Evolutionary conservation across 2,113 vertebrate species (phyloP), one percentile per base, ranked within the genome.

Genomic region (Diglossa brunneiventris): DNA sequence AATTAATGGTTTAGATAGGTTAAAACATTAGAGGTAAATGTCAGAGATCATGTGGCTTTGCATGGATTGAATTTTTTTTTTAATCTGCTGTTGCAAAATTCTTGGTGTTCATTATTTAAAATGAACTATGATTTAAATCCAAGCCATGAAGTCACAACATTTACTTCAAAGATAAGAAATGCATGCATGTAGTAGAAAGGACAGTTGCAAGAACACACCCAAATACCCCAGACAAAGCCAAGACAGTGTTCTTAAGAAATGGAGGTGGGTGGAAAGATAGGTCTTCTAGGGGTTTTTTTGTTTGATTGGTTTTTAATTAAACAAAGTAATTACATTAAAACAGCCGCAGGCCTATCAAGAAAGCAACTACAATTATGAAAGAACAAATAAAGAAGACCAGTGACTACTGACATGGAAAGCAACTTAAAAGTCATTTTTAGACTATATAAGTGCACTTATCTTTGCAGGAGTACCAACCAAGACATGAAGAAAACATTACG

Each of bases 1-100:
- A 95, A 92, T 97, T 97, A 98, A 98, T 97, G 80, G 72, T 95
- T 98, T 97, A 97, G 97, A 95, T 61, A 47, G 94, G 96, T 97
- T 98, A 98, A 98, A 97, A 96, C 81, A 96, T 89, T 63, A 83
- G 68, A 94, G 92, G 96, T 91, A 96, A 97, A 96, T 89, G 94
- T 94, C 96, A 82, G 96, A 97, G 90, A 95, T 91, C 44, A 92
- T 27, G 41, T 93, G 95, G 96, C 95, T 95, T 96, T 18, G 11
- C 67, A 80, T 82, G 86, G 83, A 92, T 44, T 97, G 77, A 89
- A 81, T 69, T 1, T 52, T 39, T 39, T 50, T 47, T 91, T 75
- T 49, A 30, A 90, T 91, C n/a, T 53, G 19, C 10, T 56, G 7
- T 22, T 83, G 37, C 26, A 67, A 89, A 69, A 89, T 30, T 74